Conservation (phyloP, 2,888 invertebrate species). For the Cheilosia soror region DNA sequence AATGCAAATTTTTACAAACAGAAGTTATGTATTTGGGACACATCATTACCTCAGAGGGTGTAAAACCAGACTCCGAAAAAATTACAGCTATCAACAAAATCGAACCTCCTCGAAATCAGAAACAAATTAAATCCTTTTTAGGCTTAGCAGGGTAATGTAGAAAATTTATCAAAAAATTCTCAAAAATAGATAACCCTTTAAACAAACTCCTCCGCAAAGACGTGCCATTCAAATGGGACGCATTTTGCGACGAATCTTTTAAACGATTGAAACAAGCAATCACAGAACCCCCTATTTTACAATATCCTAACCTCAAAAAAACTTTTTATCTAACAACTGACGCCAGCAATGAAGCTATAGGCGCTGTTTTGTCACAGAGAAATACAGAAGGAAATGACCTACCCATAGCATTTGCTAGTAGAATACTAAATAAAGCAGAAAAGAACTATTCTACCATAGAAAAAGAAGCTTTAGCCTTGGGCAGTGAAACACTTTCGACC, state of each 20-base stretch:
- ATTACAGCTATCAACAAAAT: constrained; percentile 7
- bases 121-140: constrained; percentile 11
- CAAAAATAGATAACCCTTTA: constrained; percentile 14
- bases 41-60: constrained; percentile 5
- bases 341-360: constrained; percentile 7
- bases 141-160: constrained; percentile 1
- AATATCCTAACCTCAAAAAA: constrained; percentile 2
- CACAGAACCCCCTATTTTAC: constrained; percentile 2
- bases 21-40: constrained; percentile 23
- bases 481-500: constrained; percentile 22
- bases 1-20: constrained; percentile 14
- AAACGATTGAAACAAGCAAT: constrained; percentile 1
- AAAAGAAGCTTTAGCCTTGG: constrained; percentile 76
- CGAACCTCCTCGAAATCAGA: not conserved
- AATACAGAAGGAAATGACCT: not conserved
- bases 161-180: constrained; percentile 6
- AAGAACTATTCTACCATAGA: constrained; percentile 76
- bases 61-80: constrained; percentile 18
- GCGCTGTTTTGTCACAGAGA: constrained; percentile 3
- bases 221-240: constrained; percentile 8
- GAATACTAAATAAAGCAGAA: constrained; percentile 74
- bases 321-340: not conserved
- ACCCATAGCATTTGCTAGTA: constrained; percentile 18
- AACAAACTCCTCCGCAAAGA: constrained; percentile 15
- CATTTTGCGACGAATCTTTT: constrained; percentile 27